phyloP scores from a whole-genome alignment of 2,797 vertebrate species.

The Geotrypetes seraphini region DNA sequence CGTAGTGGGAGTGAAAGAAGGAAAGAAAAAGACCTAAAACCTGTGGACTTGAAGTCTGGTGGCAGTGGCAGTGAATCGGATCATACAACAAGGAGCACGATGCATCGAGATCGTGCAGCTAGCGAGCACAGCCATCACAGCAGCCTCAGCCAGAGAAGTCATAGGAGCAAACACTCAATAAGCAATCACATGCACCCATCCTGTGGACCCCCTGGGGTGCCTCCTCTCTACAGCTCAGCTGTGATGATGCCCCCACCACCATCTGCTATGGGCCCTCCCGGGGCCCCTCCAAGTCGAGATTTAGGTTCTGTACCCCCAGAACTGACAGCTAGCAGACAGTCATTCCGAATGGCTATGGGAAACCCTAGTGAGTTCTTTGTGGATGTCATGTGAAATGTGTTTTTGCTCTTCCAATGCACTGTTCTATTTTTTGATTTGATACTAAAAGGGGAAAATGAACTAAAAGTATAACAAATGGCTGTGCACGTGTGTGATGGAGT shows the following conservation, averaged over 20 bases:
- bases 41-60: slow-evolving; percentile 67
- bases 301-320: slow-evolving; percentile 83
- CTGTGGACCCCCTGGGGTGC: slow-evolving; percentile 70
- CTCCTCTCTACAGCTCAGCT: slow-evolving; percentile 71
- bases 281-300: slow-evolving; percentile 78
- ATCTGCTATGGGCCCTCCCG: slow-evolving; percentile 61
- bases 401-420: slow-evolving; percentile 18
- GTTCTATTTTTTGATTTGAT: slow-evolving; percentile 22
- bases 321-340: slow-evolving; percentile 89
- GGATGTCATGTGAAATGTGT: slow-evolving; percentile 84
- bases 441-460: slow-evolving; percentile 21
- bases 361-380: slow-evolving; percentile 95
- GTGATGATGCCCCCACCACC: slow-evolving; percentile 60
- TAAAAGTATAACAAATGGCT: slow-evolving; percentile 43
- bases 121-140: slow-evolving; percentile 59
- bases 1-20: slow-evolving; percentile 71
- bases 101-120: slow-evolving; percentile 62
- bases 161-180: slow-evolving; percentile 71
- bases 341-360: slow-evolving; percentile 90
- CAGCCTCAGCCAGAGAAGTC: no score
- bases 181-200: slow-evolving; percentile 79
- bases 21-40: slow-evolving; percentile 50
- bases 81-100: slow-evolving; percentile 65
- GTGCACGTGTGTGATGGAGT: slow-evolving; percentile 19
- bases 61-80: slow-evolving; percentile 79